phyloP scores from a whole-genome alignment of 1,140 invertebrate genomes.

The Liolophura sinensis region DNA sequence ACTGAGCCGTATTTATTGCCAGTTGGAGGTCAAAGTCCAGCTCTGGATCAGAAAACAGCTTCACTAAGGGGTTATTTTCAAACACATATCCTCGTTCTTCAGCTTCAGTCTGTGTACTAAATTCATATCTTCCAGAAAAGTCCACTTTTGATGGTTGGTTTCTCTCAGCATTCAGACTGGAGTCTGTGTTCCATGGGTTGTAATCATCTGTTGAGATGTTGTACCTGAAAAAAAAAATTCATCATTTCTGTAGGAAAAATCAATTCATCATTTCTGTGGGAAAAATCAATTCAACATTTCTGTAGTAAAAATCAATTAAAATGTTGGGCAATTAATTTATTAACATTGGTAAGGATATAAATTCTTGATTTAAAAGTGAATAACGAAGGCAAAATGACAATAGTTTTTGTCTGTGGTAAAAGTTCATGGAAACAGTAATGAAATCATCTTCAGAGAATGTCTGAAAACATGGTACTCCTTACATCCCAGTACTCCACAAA shows the following conservation, averaged over 20 bases:
- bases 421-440: too few species aligned
- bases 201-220: constrained; percentile 58
- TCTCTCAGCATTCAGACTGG: constrained; percentile 24
- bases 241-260: background rate
- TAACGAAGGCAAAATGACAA: too few species aligned
- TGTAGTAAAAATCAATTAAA: constrained; percentile 1
- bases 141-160: constrained; percentile 27
- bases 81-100: constrained; percentile 46
- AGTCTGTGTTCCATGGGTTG: constrained; percentile 42
- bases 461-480: too few species aligned
- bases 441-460: too few species aligned
- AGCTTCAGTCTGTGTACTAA: constrained; percentile 28
- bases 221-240: constrained; percentile 39
- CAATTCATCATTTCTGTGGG: background rate
- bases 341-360: background rate
- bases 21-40: constrained; percentile 42
- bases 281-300: constrained; percentile 1
- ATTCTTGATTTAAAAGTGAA: too few species aligned
- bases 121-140: constrained; percentile 37
- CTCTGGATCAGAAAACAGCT: constrained; percentile 42
- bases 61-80: constrained; percentile 50
- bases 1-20: constrained; percentile 56
- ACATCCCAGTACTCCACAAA: too few species aligned
- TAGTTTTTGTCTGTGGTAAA: too few species aligned
- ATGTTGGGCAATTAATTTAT: background rate